Evolutionary conservation across 2,797 vertebrate species (phyloP).

Genomic region (Lacerta agilis): DNA sequence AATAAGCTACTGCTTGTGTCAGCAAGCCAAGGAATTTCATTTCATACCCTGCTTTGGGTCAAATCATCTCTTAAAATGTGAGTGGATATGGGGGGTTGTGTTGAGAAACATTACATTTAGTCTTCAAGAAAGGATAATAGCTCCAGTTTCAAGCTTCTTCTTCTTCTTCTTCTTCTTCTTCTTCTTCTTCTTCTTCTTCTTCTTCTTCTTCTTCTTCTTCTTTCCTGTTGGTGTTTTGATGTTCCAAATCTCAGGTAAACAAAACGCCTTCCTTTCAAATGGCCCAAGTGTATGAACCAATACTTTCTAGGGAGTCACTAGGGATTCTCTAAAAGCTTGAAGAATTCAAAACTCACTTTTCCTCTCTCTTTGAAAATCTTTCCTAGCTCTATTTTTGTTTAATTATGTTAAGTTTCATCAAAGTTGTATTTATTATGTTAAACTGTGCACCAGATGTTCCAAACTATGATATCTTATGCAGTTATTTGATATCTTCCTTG

Average conservation of each 20-base stretch:
- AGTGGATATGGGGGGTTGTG: neutral
- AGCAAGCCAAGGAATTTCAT: neutral
- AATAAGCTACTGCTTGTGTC: neutral
- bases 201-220: slow-evolving; percentile 16
- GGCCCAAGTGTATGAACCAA: slow-evolving; percentile 49
- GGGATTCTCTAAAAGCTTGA: slow-evolving; percentile 61
- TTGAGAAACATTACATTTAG: neutral
- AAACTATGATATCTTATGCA: slow-evolving; percentile 54
- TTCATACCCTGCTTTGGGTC: neutral
- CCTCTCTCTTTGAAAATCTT: slow-evolving; percentile 57
- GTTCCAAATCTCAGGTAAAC: slow-evolving; percentile 40
- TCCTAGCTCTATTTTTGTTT: slow-evolving; percentile 73
- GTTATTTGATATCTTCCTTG: slow-evolving; percentile 72
- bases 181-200: slow-evolving; percentile 13
- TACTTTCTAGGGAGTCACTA: slow-evolving; percentile 57
- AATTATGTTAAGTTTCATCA: slow-evolving; percentile 76
- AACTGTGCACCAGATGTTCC: slow-evolving; percentile 74
- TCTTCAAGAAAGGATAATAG: neutral
- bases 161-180: slow-evolving; percentile 19
- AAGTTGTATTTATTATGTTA: slow-evolving; percentile 77
- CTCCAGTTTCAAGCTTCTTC: slow-evolving; percentile 28
- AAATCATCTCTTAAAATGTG: neutral
- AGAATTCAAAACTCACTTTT: slow-evolving; percentile 58
- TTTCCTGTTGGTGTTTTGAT: slow-evolving; percentile 40
- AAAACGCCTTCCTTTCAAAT: slow-evolving; percentile 51